These are phyloP conservation scores for Serilophus lunatus DNA, from an alignment of 2,113 vertebrate species.

Conservation along the genomic window DNA sequence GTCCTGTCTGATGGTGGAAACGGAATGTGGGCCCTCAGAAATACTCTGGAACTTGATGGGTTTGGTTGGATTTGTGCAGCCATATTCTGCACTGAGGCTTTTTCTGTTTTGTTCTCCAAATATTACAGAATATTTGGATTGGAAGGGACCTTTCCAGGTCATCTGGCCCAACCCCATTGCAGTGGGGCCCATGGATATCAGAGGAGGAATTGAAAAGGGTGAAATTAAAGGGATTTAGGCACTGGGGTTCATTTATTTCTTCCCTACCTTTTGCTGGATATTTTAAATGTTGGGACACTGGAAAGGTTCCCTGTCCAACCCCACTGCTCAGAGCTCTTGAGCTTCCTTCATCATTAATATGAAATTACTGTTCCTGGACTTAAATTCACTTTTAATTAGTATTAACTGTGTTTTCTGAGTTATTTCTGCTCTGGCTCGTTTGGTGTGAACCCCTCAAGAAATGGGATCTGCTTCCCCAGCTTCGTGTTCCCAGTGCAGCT, in stretches of 20 bases:
- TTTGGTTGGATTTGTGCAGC: background rate
- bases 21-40: background rate
- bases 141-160: background rate
- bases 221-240: background rate
- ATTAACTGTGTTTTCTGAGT: background rate
- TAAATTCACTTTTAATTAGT: background rate
- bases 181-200: background rate
- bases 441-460: background rate
- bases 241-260: background rate
- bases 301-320: no score
- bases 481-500: background rate
- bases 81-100: background rate
- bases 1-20: background rate
- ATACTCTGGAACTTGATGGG: rapidly evolving
- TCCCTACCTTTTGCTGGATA: background rate
- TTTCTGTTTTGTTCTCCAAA: background rate
- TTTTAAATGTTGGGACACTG: background rate
- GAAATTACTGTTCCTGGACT: background rate
- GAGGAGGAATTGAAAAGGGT: background rate
- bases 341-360: background rate
- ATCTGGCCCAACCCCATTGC: background rate
- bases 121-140: background rate
- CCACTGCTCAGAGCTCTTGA: background rate
- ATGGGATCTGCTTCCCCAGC: background rate
- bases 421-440: background rate